A percentile compares a stretch with the other conserved stretches of the same genome.
Evolutionary conservation across 2,888 invertebrate species (phyloP).

Genomic region (Tetanocera ferruginea): DNA sequence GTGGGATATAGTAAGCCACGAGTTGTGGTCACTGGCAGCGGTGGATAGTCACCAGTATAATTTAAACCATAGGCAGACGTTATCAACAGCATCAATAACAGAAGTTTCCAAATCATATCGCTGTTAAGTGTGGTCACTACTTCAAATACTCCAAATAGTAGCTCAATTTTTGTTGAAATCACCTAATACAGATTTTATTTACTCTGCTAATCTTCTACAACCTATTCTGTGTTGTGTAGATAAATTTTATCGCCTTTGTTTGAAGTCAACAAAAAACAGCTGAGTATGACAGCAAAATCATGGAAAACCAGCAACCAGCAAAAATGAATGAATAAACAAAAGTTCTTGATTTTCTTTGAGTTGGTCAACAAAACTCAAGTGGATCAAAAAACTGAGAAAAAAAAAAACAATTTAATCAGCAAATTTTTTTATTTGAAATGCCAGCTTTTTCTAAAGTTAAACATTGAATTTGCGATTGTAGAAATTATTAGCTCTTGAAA

Average conservation of each 20-base stretch:
- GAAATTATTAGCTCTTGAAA: not conserved
- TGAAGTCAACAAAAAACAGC: slow-evolving; percentile 29
- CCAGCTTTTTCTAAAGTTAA: too few relatives aligned
- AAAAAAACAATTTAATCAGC: not conserved
- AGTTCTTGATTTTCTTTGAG: too few relatives aligned
- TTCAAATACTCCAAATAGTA: too few relatives aligned
- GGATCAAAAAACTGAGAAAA: not conserved
- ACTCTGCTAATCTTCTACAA: not conserved
- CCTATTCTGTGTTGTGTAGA: not conserved
- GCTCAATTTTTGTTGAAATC: not conserved
- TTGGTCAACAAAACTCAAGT: not conserved
- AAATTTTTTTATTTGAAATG: not conserved
- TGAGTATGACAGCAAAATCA: slow-evolving; percentile 16
- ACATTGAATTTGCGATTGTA: not conserved
- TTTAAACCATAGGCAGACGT: not conserved
- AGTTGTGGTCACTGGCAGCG: slow-evolving; percentile 34
- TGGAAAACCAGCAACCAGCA: not conserved
- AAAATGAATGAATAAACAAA: not conserved
- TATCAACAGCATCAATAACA: not conserved
- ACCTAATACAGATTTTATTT: not conserved
- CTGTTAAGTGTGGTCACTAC: not conserved
- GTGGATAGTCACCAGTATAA: not conserved
- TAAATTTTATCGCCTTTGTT: not conserved
- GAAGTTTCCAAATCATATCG: not conserved
- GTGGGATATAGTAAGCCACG: slow-evolving; percentile 69